Conservation (phyloP, 1,140 invertebrate genomes). For the Micrasema longulum region DNA sequence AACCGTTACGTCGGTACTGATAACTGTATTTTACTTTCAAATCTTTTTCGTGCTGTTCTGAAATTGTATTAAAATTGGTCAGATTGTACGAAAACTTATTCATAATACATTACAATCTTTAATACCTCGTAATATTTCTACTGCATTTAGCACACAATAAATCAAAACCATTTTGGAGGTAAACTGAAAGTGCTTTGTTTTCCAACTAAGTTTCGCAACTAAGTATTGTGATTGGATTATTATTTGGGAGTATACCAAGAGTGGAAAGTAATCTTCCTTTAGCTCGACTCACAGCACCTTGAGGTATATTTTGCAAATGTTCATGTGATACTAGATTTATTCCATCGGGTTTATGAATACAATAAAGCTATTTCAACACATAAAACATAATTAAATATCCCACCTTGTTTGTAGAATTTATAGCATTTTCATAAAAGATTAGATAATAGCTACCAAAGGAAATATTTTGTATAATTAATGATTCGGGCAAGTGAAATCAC, state of each 20-base stretch:
- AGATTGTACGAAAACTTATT: too few species aligned
- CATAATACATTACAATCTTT: too few species aligned
- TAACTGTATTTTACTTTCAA: not conserved
- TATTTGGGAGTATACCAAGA: too few species aligned
- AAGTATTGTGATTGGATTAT: too few species aligned
- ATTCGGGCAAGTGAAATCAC: constrained; percentile 1
- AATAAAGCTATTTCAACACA: constrained; percentile 23
- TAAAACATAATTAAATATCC: constrained; percentile 11
- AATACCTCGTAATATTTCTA: too few species aligned
- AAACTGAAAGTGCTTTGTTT: too few species aligned
- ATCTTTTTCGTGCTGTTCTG: not conserved
- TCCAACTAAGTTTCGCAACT: too few species aligned
- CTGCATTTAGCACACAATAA: too few species aligned
- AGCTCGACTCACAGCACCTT: not conserved
- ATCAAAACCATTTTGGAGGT: too few species aligned
- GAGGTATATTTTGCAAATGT: constrained; percentile 37
- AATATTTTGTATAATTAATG: not conserved
- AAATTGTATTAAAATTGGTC: constrained; percentile 5
- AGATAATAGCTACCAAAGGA: constrained; percentile 17
- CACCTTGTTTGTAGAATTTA: constrained; percentile 21
- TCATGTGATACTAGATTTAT: constrained; percentile 40
- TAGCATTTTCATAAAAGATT: constrained; percentile 3
- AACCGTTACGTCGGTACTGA: not conserved
- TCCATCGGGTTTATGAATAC: constrained; percentile 23
- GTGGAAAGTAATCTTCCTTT: too few species aligned